Percentiles rank a stretch among this genome's conserved stretches.
These are phyloP conservation scores for Leptura quadrifasciata DNA, from an alignment of 2,888 invertebrate genomes.

Conservation along the genomic window DNA sequence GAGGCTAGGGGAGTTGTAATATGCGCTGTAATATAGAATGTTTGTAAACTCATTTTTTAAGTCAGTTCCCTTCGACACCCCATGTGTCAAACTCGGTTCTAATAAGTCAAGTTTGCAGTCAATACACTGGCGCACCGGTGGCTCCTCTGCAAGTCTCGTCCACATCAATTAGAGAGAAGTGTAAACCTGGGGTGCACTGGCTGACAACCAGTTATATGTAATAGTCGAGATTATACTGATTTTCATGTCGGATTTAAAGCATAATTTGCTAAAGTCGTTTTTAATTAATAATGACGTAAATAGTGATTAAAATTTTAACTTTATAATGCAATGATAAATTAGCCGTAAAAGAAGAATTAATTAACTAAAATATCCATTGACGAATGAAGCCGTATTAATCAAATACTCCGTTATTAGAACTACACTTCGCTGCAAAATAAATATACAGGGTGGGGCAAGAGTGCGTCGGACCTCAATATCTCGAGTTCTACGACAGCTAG, in stretches of 20 bases:
- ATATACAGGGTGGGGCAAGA: too few relatives aligned
- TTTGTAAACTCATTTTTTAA: conserved; percentile 72
- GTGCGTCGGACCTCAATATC: too few relatives aligned
- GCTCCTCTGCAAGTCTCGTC: conserved; percentile 47
- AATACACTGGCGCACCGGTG: conserved; percentile 67
- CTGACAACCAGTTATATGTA: conserved; percentile 48
- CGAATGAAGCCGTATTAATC: neutral
- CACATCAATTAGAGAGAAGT: conserved; percentile 54
- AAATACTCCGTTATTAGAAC: neutral
- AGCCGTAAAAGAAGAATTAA: neutral
- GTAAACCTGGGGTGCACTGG: conserved; percentile 46
- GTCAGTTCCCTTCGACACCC: conserved; percentile 69
- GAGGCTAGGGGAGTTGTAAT: conserved; percentile 38
- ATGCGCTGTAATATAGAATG: conserved; percentile 55
- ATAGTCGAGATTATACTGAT: conserved; percentile 58
- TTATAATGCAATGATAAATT: conserved; percentile 31
- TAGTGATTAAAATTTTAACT: conserved; percentile 43
- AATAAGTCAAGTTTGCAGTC: conserved; percentile 71
- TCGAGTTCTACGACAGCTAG: too few relatives aligned
- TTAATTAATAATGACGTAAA: conserved; percentile 52
- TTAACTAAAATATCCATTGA: neutral
- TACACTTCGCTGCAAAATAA: neutral
- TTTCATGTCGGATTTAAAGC: conserved; percentile 52
- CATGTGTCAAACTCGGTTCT: conserved; percentile 72
- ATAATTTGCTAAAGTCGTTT: conserved; percentile 54